Evolutionary conservation across 2,888 invertebrate genomes (phyloP).

Genomic region (Trachelus stipa): DNA sequence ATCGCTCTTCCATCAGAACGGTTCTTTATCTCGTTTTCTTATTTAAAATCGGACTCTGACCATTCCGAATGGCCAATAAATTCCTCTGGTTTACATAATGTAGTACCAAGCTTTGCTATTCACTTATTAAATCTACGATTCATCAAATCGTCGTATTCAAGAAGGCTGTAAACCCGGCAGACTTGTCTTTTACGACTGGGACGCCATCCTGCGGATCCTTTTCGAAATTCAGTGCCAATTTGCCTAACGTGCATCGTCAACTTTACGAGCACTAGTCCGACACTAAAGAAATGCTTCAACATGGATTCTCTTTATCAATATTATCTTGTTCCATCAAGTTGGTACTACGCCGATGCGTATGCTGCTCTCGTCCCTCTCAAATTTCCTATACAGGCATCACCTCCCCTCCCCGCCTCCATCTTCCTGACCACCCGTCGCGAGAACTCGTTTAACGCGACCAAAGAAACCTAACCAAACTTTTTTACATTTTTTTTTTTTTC

Average conservation of each 20-base stretch:
- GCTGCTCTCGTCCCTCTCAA: neutral
- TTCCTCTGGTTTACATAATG: slow-evolving; percentile 16
- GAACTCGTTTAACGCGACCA: slow-evolving; percentile 50
- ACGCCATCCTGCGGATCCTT: slow-evolving; percentile 18
- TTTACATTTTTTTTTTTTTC: slow-evolving; percentile 26
- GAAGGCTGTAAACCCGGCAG: slow-evolving; percentile 35
- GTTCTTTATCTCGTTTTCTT: neutral
- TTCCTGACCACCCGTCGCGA: slow-evolving; percentile 31
- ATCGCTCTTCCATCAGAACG: neutral
- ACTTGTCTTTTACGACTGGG: neutral
- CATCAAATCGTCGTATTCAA: slow-evolving; percentile 41
- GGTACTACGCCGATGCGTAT: neutral
- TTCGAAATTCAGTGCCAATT: slow-evolving; percentile 39
- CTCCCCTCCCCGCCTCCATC: slow-evolving; percentile 9
- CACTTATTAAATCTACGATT: slow-evolving; percentile 29
- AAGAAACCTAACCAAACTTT: slow-evolving; percentile 48
- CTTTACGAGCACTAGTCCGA: neutral
- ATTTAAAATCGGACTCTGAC: neutral
- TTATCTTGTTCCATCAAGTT: neutral
- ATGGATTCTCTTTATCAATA: neutral
- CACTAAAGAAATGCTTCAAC: neutral
- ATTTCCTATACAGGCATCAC: neutral
- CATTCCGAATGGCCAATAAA: slow-evolving; percentile 26
- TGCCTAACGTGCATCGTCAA: slow-evolving; percentile 30
- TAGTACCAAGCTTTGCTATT: neutral